Conservation (phyloP, 2,113 vertebrate genomes). For the Copsychus sechellarum region DNA sequence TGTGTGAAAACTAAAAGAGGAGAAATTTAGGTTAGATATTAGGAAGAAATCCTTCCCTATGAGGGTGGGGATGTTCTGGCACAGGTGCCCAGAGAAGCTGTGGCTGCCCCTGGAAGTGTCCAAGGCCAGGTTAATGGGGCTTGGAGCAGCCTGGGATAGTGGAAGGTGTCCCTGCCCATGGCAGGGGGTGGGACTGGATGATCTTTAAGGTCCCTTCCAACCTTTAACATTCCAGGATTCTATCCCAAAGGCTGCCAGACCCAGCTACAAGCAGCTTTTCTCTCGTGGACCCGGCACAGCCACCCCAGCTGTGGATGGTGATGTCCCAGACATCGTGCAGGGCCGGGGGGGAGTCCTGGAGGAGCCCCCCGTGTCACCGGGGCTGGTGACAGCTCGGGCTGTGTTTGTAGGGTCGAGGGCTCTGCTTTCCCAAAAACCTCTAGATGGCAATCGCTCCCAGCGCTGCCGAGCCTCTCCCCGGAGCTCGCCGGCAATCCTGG, state of each 20-base stretch:
- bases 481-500: accelerated
- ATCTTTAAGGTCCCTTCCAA: neutral
- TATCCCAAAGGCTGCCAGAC: neutral
- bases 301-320: neutral
- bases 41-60: neutral
- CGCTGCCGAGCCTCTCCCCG: neutral
- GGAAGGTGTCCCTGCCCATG: neutral
- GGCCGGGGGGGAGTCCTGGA: accelerated
- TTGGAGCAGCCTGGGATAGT: accelerated
- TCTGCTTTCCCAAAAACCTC: neutral
- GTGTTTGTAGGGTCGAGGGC: accelerated
- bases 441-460: slow-evolving; percentile 42
- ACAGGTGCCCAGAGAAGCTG: neutral
- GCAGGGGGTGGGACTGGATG: accelerated
- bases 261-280: neutral
- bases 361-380: accelerated
- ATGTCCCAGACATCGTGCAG: neutral
- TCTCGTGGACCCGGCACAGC: neutral
- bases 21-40: neutral
- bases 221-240: neutral
- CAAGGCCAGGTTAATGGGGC: accelerated
- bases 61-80: neutral
- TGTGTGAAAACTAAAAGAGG: neutral
- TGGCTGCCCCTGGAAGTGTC: neutral
- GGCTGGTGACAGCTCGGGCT: accelerated